These are phyloP conservation scores for Drosophila obscura DNA, from an alignment of 1,140 invertebrate species.

Conservation along the genomic window DNA sequence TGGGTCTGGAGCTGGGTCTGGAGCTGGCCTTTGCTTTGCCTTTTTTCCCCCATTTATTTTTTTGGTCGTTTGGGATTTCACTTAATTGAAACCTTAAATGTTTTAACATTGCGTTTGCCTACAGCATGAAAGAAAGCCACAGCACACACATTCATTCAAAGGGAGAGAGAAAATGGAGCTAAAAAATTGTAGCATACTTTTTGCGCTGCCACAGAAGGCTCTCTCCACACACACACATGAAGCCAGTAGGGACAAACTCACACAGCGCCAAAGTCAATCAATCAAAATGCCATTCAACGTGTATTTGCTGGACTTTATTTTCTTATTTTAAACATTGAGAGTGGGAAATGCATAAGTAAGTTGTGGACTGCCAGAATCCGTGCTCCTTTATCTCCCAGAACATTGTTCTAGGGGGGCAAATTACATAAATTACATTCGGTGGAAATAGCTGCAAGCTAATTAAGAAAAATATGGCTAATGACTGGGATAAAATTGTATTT, in stretches of 20 bases:
- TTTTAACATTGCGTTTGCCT: slow-evolving; percentile 71
- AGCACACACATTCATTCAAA: slow-evolving; percentile 18
- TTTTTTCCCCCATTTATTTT: slow-evolving; percentile 53
- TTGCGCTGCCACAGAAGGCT: slow-evolving; percentile 7
- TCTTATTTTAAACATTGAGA: slow-evolving; percentile 26
- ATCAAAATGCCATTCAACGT: slow-evolving; percentile 62
- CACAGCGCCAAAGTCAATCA: slow-evolving; percentile 49
- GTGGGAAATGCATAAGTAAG: background rate
- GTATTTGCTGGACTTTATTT: slow-evolving; percentile 46
- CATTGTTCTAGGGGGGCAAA: background rate
- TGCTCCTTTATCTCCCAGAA: background rate
- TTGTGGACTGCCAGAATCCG: slow-evolving; percentile 16
- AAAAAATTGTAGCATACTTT: slow-evolving; percentile 24
- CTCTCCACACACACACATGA: slow-evolving; percentile 22
- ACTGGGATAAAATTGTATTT: background rate
- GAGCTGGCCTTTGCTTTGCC: slow-evolving; percentile 25
- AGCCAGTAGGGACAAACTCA: background rate
- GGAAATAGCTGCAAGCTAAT: slow-evolving; percentile 1
- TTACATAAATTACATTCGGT: background rate
- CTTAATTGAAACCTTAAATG: slow-evolving; percentile 82
- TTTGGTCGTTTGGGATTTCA: slow-evolving; percentile 63
- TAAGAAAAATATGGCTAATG: slow-evolving; percentile 10
- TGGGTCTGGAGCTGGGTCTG: background rate
- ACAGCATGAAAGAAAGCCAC: slow-evolving; percentile 41
- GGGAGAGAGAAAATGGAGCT: slow-evolving; percentile 17